phyloP scores from a whole-genome alignment of 2,797 vertebrate genomes.

The Carduelis carduelis region DNA sequence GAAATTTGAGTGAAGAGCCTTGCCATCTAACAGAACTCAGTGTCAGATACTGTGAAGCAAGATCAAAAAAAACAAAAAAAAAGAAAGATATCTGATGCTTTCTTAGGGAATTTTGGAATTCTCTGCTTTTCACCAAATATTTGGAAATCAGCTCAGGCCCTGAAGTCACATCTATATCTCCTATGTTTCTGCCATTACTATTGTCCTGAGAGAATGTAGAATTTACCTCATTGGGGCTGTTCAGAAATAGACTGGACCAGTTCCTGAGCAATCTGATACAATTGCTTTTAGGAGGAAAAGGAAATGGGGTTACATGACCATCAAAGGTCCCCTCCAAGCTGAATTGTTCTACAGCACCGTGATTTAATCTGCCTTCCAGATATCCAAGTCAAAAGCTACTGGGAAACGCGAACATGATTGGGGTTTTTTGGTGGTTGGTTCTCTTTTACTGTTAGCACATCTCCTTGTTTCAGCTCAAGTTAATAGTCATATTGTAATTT shows the following conservation, averaged over 20 bases:
- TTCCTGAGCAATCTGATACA: not conserved
- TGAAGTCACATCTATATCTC: not conserved
- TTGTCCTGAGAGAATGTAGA: not conserved
- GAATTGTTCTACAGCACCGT: accelerated
- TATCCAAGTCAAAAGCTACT: not conserved
- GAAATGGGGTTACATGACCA: not conserved
- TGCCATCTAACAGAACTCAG: not conserved
- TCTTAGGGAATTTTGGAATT: not conserved
- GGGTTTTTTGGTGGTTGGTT: accelerated
- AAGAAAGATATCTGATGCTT: not conserved
- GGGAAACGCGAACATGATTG: not conserved
- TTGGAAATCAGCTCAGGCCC: not conserved
- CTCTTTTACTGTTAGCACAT: not conserved
- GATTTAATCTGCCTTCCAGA: not conserved
- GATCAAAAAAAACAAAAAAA: not conserved
- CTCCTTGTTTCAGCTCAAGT: not conserved
- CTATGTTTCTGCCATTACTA: not conserved
- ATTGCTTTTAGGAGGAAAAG: not conserved
- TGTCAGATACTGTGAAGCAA: not conserved
- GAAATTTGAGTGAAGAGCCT: not conserved
- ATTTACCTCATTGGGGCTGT: not conserved
- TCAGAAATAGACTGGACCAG: not conserved
- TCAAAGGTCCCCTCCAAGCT: not conserved
- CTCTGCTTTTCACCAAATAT: not conserved
- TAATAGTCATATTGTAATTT: not conserved